These are phyloP conservation scores for Lepidocyrtinus sp. DNA, from an alignment of 2,888 invertebrate genomes.

Conservation along the genomic window DNA sequence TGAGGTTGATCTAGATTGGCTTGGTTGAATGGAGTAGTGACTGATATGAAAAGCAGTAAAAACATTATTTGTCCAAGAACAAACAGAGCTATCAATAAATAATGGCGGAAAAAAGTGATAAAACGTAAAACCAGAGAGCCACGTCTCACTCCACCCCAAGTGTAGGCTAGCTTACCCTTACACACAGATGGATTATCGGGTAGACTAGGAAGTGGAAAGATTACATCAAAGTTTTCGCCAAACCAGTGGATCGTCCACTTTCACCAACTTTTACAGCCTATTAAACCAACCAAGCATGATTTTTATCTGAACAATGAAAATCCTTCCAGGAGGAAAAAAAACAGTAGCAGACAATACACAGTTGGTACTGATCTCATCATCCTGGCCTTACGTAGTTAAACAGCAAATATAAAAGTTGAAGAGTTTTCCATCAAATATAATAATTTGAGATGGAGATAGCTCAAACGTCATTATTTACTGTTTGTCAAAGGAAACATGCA, in stretches of 20 bases:
- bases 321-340: not conserved
- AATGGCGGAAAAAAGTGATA: not conserved
- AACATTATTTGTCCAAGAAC: not conserved
- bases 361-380: too few relatives aligned
- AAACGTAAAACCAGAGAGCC: not conserved
- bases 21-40: too few relatives aligned
- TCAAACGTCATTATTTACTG: not conserved
- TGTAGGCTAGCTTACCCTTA: too few relatives aligned
- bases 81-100: conserved; percentile 1
- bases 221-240: not conserved
- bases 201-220: not conserved
- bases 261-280: conserved; percentile 1
- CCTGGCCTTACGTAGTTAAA: too few relatives aligned
- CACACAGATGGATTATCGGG: too few relatives aligned
- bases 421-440: not conserved
- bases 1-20: too few relatives aligned
- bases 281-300: conserved; percentile 3
- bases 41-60: too few relatives aligned
- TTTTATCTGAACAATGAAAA: conserved; percentile 9
- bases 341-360: too few relatives aligned
- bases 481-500: not conserved
- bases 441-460: not conserved
- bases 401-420: too few relatives aligned
- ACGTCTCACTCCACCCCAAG: not conserved
- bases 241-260: not conserved